phyloP scores from a whole-genome alignment of 2,888 invertebrate genomes.

The Lithosia quadra region DNA sequence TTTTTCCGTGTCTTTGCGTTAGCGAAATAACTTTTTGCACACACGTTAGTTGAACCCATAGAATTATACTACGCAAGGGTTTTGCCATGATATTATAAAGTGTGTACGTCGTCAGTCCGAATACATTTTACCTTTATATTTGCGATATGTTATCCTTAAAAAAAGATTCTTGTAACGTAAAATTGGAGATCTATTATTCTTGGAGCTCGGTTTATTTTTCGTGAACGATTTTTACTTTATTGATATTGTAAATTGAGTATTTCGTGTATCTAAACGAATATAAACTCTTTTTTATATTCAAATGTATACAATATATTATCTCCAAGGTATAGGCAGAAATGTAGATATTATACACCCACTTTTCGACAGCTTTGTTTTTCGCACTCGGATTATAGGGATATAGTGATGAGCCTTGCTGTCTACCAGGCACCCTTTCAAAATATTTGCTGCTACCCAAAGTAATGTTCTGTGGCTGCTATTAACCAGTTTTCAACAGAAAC shows the following conservation, averaged over 20 bases:
- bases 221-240: background rate
- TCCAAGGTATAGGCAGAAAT: background rate
- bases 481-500: background rate
- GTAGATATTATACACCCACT: background rate
- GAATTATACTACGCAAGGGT: constrained; percentile 45
- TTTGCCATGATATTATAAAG: constrained; percentile 43
- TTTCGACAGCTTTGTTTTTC: background rate
- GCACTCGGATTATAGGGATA: background rate
- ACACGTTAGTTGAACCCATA: constrained; percentile 43
- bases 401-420: background rate
- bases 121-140: constrained; percentile 34
- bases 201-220: constrained; percentile 11
- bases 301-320: background rate
- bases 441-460: too few relatives aligned
- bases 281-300: background rate
- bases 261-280: constrained; percentile 1
- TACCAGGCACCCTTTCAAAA: background rate
- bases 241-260: constrained; percentile 5
- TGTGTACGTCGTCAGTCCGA: constrained; percentile 39
- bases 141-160: constrained; percentile 25
- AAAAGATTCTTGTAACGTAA: constrained; percentile 22
- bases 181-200: constrained; percentile 19
- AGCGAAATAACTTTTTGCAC: constrained; percentile 39
- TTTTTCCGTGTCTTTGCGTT: constrained; percentile 39
- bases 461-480: background rate